Base-by-base conservation (phyloP, 1,140 invertebrate species). In the Drosophila burlai region DNA sequence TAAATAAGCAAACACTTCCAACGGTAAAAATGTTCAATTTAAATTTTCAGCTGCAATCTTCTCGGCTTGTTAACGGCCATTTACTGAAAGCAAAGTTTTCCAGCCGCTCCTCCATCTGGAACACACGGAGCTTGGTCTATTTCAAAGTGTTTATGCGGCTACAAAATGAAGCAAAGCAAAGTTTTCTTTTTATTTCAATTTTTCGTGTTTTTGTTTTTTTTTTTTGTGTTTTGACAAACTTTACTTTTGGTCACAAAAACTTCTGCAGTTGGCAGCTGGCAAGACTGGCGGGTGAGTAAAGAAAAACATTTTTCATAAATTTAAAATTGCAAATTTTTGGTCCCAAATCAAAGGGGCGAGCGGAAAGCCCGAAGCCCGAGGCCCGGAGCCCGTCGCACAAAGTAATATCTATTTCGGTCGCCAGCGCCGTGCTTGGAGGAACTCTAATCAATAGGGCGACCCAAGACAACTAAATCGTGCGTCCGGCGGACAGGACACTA, bases 121-220 rank as follows among this genome's bases (percentile, higher is more conserved):
- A 61, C 38, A 74, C 75, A 67, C 61, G 76, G 71, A 65, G 72
- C 62, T 84, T 76, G 77, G 81, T 84, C 84, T 81, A 89, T 89
- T 90, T 89, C 81, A 90, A 90, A 90, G 84, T 89, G 85, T 89
- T 89, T 89, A 89, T 89, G 85, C 84, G 84, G 85, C 86, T 89
- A 89, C 81, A 90, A 90, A 89, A 90, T 90, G 76, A 89, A 85
- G 83, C 81, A 80, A 76, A 87, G 80, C 80, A 84, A 89, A 90
- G 81, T 89, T 87, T 83, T 57, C 42, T 36, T 63, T 63, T 34
- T 47, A 36, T 26, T 62, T 52, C 47, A 49, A 49, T 31, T 52
- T 52, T n/a, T n/a, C 47, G 47, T 49, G 15, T 54, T 31, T 34
- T 42, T 55, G 10, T 24, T 42, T 31, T 43, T 29, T 26, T 50